Evolutionary conservation across 2,888 invertebrate genomes (phyloP).

Genomic region (Melikaiella ostensackeni): DNA sequence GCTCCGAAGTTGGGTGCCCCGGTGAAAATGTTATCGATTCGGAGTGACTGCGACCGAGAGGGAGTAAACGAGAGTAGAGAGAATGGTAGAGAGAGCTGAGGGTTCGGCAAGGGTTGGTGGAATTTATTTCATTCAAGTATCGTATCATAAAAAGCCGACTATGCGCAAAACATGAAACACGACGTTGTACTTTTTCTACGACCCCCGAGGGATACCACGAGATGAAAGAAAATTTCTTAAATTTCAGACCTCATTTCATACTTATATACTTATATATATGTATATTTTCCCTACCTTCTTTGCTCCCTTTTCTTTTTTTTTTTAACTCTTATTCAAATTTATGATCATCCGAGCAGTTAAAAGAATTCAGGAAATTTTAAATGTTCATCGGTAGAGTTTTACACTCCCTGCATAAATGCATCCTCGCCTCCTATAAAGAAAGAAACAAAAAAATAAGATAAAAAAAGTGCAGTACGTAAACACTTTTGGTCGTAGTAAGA

Average conservation of each 20-base stretch:
- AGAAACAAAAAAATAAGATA: no score
- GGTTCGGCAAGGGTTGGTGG: not conserved
- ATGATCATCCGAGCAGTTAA: no score
- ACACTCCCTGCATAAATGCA: no score
- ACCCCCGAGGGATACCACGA: not conserved
- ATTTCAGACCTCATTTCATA: not conserved
- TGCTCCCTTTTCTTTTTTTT: no score
- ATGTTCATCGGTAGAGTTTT: no score
- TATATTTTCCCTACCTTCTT: no score
- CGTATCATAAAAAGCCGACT: not conserved
- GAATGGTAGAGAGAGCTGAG: not conserved
- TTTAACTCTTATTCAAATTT: no score
- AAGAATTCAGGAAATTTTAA: no score
- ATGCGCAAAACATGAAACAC: conserved; percentile 4
- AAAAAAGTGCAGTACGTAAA: no score
- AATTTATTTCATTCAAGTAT: conserved; percentile 16
- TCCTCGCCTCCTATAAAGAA: no score
- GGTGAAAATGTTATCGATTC: conserved; percentile 38
- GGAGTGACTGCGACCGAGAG: conserved; percentile 15
- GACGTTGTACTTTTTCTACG: not conserved
- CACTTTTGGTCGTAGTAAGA: no score
- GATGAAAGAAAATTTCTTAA: not conserved
- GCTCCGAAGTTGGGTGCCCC: conserved; percentile 9
- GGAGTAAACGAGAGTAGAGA: conserved; percentile 15
- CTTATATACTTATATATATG: not conserved